These are phyloP conservation scores for Plagiodera versicolora DNA, from an alignment of 2,888 invertebrate genomes.

Conservation along the genomic window DNA sequence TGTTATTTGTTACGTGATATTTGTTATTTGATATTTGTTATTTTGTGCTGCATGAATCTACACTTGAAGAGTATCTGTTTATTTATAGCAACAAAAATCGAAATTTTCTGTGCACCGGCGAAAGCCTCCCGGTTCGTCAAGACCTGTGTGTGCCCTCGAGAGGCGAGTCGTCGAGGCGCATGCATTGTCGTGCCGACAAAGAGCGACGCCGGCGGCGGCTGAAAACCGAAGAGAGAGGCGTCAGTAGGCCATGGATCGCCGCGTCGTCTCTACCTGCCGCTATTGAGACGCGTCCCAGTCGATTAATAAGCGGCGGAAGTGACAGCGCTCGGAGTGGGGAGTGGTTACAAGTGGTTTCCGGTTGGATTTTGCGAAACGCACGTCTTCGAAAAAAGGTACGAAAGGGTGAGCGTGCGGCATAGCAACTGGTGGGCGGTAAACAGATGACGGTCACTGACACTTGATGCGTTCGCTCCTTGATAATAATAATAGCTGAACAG, in stretches of 20 bases:
- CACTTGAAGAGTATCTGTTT: no score
- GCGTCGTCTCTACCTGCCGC: constrained; percentile 9
- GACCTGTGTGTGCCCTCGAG: no score
- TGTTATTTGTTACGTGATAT: no score
- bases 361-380: constrained; percentile 5
- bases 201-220: constrained; percentile 13
- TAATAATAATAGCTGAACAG: no score
- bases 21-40: no score
- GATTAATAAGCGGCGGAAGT: background rate
- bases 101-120: no score
- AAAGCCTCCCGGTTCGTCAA: no score
- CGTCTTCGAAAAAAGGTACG: constrained; percentile 1
- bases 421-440: constrained; percentile 18
- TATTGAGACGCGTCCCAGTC: background rate
- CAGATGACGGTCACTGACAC: no score
- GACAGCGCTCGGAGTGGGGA: background rate
- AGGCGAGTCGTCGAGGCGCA: constrained; percentile 18
- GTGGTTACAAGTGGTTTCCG: constrained; percentile 8
- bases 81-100: no score
- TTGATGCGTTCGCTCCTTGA: no score
- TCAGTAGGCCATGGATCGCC: constrained; percentile 22
- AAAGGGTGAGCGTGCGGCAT: background rate
- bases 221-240: background rate
- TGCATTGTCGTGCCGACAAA: constrained; percentile 21
- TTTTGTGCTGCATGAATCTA: no score